A percentile compares a stretch with the other conserved stretches of the same genome.
Conservation (phyloP, 2,113 vertebrate genomes). For the Lampris incognitus region DNA sequence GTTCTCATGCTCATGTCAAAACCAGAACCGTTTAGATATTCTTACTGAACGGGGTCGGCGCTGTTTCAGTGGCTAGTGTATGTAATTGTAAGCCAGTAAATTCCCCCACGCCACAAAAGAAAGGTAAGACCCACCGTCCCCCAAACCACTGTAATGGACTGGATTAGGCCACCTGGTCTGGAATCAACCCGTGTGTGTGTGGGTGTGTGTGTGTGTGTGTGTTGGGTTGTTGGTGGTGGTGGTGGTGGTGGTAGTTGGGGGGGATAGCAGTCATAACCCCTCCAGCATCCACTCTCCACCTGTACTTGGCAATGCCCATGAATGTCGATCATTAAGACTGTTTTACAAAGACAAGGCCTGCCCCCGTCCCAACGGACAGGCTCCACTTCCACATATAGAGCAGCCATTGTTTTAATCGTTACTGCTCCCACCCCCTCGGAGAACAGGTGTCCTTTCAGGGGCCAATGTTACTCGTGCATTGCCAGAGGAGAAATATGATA, state of each 20-base stretch:
- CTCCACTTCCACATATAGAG: constrained; percentile 78
- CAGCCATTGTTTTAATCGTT: constrained; percentile 76
- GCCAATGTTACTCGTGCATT: constrained; percentile 32
- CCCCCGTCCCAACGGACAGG: constrained; percentile 53
- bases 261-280: constrained; percentile 38
- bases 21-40: constrained; percentile 10
- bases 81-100: constrained; percentile 43
- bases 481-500: constrained; percentile 72
- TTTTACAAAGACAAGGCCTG: constrained; percentile 66
- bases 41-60: constrained; percentile 10
- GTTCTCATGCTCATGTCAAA: constrained; percentile 12
- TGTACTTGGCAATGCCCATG: constrained; percentile 70
- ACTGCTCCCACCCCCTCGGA: constrained; percentile 47
- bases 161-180: constrained; percentile 68
- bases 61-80: constrained; percentile 35
- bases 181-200: constrained; percentile 28
- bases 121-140: constrained; percentile 12
- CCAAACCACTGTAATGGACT: constrained; percentile 46
- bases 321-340: constrained; percentile 77
- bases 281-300: constrained; percentile 61
- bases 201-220: background rate
- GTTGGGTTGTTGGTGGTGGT: too few species aligned
- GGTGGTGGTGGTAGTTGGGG: background rate
- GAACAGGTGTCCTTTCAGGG: constrained; percentile 51
- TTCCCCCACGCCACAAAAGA: constrained; percentile 42